These are phyloP conservation scores for Craseonycteris thonglongyai DNA, from an alignment of 2,113 vertebrate species.

Conservation along the genomic window DNA sequence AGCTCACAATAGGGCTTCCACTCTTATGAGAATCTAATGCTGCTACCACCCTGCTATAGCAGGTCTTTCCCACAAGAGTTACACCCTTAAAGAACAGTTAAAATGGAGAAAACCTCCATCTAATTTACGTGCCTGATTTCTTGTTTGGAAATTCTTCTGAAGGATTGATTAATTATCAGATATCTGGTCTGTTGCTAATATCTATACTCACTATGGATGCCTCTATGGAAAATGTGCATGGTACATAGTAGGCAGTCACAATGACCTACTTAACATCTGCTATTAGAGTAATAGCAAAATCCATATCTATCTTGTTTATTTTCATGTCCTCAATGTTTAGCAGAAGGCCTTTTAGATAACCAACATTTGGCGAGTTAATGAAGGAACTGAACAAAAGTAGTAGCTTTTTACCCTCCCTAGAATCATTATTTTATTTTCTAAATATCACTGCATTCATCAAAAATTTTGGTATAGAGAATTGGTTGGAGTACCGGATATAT, in stretches of 20 bases:
- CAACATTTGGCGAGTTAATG: not conserved
- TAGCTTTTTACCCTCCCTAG: not conserved
- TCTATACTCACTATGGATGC: not conserved
- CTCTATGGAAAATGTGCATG: not conserved
- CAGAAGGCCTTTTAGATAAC: not conserved
- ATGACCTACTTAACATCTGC: not conserved
- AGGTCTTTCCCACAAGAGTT: not conserved
- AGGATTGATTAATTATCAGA: not conserved
- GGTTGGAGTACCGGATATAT: not conserved
- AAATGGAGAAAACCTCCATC: not conserved
- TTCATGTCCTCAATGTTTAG: not conserved
- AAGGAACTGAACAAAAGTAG: not conserved
- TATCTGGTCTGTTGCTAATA: not conserved
- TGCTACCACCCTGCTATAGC: no score
- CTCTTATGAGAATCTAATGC: no score
- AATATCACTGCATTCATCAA: not conserved
- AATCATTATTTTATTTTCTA: not conserved
- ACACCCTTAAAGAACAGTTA: not conserved
- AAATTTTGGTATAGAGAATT: not conserved
- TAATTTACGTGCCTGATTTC: not conserved
- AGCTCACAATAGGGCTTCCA: no score
- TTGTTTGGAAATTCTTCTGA: not conserved
- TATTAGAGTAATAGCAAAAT: not conserved
- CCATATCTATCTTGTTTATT: not conserved
- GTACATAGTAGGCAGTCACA: not conserved